Conservation (phyloP, 2,888 invertebrate genomes). For the Hyppa rectilinea region DNA sequence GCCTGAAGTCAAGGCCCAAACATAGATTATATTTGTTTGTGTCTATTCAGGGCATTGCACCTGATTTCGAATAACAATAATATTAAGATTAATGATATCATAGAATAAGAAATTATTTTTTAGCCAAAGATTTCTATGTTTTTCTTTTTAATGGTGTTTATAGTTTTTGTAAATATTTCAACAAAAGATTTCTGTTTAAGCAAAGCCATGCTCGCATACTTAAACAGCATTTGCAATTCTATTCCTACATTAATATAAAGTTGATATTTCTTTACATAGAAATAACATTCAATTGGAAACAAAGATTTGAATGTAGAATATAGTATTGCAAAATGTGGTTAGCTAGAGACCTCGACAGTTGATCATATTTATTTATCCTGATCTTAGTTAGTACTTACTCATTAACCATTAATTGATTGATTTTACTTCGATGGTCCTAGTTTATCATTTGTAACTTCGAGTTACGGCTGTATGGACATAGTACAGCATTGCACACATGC, state of each 20-base stretch:
- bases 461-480: too few species aligned
- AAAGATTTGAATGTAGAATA: not conserved
- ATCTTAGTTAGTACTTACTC: too few species aligned
- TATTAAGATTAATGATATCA: slow-evolving; percentile 50
- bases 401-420: too few species aligned
- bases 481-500: too few species aligned
- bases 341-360: too few species aligned
- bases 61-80: slow-evolving; percentile 38
- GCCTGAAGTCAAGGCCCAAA: slow-evolving; percentile 23
- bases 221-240: not conserved
- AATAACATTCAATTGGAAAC: not conserved
- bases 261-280: not conserved
- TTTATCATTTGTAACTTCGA: too few species aligned
- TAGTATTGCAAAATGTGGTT: too few species aligned
- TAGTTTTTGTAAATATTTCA: not conserved
- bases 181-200: not conserved
- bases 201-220: not conserved
- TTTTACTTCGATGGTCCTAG: too few species aligned
- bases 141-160: slow-evolving; percentile 14
- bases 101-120: too few species aligned
- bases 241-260: too few species aligned
- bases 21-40: slow-evolving; percentile 36
- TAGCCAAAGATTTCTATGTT: not conserved
- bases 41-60: slow-evolving; percentile 42
- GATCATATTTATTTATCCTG: too few species aligned